Evolutionary conservation across 2,113 vertebrate species (phyloP).

Genomic region (Parus major): DNA sequence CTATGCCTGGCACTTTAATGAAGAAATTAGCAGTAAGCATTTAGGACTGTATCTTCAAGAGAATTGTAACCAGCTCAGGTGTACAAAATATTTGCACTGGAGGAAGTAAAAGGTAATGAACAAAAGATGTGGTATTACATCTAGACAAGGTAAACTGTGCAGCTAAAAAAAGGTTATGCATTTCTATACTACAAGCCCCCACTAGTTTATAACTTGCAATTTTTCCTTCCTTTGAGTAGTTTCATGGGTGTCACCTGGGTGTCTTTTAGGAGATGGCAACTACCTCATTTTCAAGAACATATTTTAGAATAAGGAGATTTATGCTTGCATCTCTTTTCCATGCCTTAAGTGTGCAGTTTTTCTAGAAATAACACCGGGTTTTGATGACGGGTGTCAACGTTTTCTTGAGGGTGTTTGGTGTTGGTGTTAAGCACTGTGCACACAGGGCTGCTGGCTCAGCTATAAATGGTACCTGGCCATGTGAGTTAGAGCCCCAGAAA

Average conservation of each 20-base stretch:
- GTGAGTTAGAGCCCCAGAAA: not conserved
- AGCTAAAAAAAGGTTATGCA: not conserved
- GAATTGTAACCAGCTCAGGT: not conserved
- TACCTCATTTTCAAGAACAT: not conserved
- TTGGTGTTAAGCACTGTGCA: not conserved
- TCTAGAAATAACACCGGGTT: not conserved
- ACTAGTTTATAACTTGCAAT: not conserved
- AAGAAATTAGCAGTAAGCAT: not conserved
- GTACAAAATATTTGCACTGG: not conserved
- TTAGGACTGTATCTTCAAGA: not conserved
- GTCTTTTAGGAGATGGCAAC: not conserved
- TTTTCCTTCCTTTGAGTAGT: not conserved
- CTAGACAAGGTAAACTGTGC: not conserved
- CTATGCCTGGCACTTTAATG: not conserved
- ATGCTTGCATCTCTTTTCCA: not conserved
- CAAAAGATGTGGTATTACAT: not conserved
- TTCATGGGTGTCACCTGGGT: not conserved
- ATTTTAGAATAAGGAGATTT: not conserved
- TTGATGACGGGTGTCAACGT: fast-evolving
- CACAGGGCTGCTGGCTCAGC: not conserved
- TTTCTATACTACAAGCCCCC: not conserved
- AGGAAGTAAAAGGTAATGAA: not conserved
- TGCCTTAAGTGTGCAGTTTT: not conserved
- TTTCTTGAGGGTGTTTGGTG: not conserved
- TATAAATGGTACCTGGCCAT: not conserved